A percentile compares a stretch with the other conserved stretches of the same genome.
Evolutionary conservation across 2,113 vertebrate species (phyloP).

Genomic region (Columbina picui): DNA sequence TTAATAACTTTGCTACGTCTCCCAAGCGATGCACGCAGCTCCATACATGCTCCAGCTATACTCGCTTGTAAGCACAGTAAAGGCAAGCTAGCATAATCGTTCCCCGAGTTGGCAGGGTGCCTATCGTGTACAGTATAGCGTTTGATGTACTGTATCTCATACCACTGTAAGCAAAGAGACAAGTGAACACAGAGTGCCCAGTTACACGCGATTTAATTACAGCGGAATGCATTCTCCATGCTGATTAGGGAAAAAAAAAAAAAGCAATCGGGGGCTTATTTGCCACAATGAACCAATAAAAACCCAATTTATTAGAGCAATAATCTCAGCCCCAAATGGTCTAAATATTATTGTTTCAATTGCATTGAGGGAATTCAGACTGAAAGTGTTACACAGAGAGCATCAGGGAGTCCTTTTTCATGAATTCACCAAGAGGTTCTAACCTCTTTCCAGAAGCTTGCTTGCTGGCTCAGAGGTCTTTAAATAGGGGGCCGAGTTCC

Average conservation of each 20-base stretch:
- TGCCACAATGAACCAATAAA: conserved; percentile 63
- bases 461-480: neutral
- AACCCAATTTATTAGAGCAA: conserved; percentile 60
- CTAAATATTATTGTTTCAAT: conserved; percentile 51
- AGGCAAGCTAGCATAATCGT: neutral
- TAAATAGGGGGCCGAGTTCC: neutral
- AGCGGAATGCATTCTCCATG: conserved; percentile 48
- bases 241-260: conserved; percentile 49
- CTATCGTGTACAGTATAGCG: neutral
- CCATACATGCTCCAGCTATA: neutral
- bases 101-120: neutral
- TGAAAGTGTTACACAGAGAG: neutral
- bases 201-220: conserved; percentile 67
- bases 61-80: neutral
- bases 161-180: neutral
- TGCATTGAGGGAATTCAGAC: neutral
- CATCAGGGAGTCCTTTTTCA: neutral
- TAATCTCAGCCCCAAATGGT: conserved; percentile 55
- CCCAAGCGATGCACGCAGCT: neutral
- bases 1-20: neutral
- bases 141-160: conserved; percentile 25
- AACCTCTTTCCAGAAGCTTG: neutral
- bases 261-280: conserved; percentile 63
- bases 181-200: neutral
- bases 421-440: neutral